Base-by-base conservation (phyloP, 1,140 invertebrate genomes). In the Brachionus rubens region DNA sequence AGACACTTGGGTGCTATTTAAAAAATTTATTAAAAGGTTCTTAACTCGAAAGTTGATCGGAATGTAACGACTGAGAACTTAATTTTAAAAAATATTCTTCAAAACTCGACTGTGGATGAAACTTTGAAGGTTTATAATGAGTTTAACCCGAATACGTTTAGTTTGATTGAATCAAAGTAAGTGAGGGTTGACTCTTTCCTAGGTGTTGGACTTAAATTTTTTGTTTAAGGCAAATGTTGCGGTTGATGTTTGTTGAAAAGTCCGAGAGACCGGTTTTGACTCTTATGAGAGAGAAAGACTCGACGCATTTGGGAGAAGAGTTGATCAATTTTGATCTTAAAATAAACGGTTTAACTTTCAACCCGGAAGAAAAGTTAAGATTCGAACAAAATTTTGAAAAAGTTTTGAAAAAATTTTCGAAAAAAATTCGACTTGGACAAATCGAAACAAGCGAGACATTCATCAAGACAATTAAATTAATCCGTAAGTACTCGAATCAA, bases 351-450 rank as follows among this genome's bases (percentile, higher is more conserved):
- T 26, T 43, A 41, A 14, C 16, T 14, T 28, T 12, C 5, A n/a
- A 65, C 21, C 19, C 33, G 19, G 40, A 65, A 26, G 19, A 65
- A 41, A 65, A 65, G 40, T 24, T 41, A 46, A 21, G 43, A 65
- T 43, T 65, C 24, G 59, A 65, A 4, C 41, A 43, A 65, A 12
- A 21, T 24, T 65, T 43, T 65, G 36, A 65, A 10, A 65, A 65
- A 65, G 24, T 12, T 14, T 46, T 65, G 9, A 65, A 28, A 65
- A 65, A 24, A 10, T 9, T 43, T 12, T 12, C 19, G 28, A 59
- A 59, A 65, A 21, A 36, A 30, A 10, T 65, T 4, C 41, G 43
- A 43, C 19, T 65, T 4, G 59, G 59, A 21, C 41, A n/a, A 24
- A 0, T 65, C 4, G 59, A 65, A 26, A 21, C 59, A 24, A 65